Conservation (phyloP, 2,113 vertebrate genomes). For the Paradisaea rubra region DNA sequence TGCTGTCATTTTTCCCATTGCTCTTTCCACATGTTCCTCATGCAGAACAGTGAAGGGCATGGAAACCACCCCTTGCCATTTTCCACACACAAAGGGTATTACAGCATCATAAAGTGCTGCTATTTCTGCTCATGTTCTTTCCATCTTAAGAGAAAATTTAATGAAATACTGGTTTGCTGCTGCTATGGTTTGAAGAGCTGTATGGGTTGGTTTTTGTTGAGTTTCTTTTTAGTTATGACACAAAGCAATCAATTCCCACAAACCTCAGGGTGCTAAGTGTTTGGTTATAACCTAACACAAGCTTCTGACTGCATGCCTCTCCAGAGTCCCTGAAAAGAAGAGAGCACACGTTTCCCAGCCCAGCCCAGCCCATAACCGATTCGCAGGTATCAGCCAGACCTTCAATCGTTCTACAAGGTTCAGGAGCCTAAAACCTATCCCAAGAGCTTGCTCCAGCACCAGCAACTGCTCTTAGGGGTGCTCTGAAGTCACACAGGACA, state of each 20-base stretch:
- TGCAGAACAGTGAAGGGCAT: rapidly evolving
- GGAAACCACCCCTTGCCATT: neutral
- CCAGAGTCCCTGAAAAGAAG: neutral
- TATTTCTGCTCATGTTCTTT: neutral
- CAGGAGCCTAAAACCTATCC: neutral
- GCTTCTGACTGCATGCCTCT: neutral
- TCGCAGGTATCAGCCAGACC: neutral
- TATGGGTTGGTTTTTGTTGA: neutral
- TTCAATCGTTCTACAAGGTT: neutral
- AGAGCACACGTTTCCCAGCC: rapidly evolving
- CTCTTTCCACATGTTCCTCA: neutral
- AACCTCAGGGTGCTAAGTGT: neutral
- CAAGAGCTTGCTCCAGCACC: neutral
- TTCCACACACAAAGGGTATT: neutral
- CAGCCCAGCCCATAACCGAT: neutral
- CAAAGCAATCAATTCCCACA: neutral
- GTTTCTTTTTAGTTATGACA: neutral
- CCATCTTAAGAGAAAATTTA: neutral
- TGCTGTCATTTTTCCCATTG: neutral
- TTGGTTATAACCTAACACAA: neutral
- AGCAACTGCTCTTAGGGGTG: neutral
- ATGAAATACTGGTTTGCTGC: neutral
- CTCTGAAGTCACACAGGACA: neutral
- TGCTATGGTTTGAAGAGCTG: neutral
- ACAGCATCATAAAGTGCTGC: neutral